phyloP scores from a whole-genome alignment of 2,797 vertebrate species.

The Ambastaia sidthimunki region DNA sequence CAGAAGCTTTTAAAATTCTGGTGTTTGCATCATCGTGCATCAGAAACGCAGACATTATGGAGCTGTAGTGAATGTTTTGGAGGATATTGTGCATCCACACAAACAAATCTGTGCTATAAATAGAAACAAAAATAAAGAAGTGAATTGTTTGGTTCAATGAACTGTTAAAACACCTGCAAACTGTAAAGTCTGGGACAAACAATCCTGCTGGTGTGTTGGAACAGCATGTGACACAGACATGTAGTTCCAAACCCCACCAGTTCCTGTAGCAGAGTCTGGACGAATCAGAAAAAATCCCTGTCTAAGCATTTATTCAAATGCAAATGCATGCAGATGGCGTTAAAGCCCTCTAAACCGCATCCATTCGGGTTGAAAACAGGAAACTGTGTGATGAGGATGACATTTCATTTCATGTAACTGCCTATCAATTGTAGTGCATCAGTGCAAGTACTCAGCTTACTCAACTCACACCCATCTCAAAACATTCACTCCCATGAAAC shows the following conservation, averaged over 20 bases:
- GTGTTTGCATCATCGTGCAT: conserved; percentile 55
- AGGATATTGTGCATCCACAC: conserved; percentile 53
- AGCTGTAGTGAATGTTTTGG: conserved; percentile 53
- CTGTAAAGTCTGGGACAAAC: conserved; percentile 36
- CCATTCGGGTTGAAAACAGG: conserved; percentile 69
- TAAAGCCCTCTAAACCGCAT: conserved; percentile 71
- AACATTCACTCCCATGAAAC: not conserved
- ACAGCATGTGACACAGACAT: conserved; percentile 16
- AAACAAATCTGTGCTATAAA: conserved; percentile 56
- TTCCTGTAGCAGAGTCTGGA: conserved; percentile 69
- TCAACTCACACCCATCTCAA: conserved; percentile 17
- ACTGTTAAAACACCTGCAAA: conserved; percentile 59
- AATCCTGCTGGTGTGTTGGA: not conserved
- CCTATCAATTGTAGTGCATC: conserved; percentile 57
- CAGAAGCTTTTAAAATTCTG: conserved; percentile 29
- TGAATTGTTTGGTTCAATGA: conserved; percentile 60
- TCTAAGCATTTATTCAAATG: conserved; percentile 71
- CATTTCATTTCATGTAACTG: conserved; percentile 61
- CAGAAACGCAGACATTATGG: conserved; percentile 49
- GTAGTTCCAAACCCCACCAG: conserved; percentile 44
- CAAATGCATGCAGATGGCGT: conserved; percentile 66
- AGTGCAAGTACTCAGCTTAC: conserved; percentile 51
- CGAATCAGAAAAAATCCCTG: conserved; percentile 64
- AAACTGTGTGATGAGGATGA: conserved; percentile 62
- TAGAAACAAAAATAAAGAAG: conserved; percentile 61